Base-by-base conservation (phyloP, 1,140 invertebrate species). In the Palaemon carinicauda region DNA sequence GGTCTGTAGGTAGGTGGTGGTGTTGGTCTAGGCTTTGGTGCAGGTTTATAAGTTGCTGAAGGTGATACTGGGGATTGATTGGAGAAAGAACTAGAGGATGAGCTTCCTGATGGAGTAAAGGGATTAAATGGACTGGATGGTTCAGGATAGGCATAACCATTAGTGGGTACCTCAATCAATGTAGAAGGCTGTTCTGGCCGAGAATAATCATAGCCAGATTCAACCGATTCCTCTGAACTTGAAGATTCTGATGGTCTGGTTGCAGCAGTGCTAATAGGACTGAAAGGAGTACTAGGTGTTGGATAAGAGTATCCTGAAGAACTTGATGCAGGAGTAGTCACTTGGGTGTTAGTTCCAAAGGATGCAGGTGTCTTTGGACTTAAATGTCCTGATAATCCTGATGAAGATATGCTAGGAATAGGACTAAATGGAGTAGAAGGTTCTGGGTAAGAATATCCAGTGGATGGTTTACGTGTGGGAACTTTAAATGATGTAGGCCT, bases 391-490 rank as follows among this genome's bases (percentile, higher is more conserved):
- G 41, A 41, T 12, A 41, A 7, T 41, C 41, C 41, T 50, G 79
- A 80, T 3, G 51, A 7, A 5, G 71, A 29, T 4, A 14, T 31
- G 17, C 29, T 41, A 51, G 51, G 69, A 54, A 29, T 9, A 1
- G 71, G 33, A 9, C 52, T 14, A 51, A 82, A 82, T 65, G 65
- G 80, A 19, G 80, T 82, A 24, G 80, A 82, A 10, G 69, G 69
- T 5, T 65, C 31, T 31, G 65, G 65, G 41, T 53, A 74, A 17
- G 73, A 29, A 21, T 54, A 77, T 3, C 73, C 73, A 15, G 82
- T 24, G 19, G 73, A 33, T 7, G 73, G 54, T 56, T 14, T 1
- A 15, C 51, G 73, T 15, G 29, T 41, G 15, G 41, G 29, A 41
- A 41, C 41, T 3, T 41, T 41, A 41, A 12, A 41, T 41, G 41